Conservation (phyloP, 2,113 vertebrate genomes). For the Poeciliopsis turrubarensis region DNA sequence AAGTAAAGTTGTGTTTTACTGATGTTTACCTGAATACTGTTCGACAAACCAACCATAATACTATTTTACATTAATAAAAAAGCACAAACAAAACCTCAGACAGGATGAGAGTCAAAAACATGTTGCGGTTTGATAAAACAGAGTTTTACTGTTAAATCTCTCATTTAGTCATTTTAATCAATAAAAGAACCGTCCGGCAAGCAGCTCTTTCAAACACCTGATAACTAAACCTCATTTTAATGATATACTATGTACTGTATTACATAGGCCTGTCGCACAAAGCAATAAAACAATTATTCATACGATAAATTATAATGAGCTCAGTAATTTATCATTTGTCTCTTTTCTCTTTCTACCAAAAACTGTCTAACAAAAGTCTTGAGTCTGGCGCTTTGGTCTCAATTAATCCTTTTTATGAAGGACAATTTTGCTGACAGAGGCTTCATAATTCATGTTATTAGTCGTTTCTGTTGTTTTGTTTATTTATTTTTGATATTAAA, state of each 20-base stretch:
- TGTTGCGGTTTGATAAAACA: neutral
- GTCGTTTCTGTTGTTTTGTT: too few species aligned
- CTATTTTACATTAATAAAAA: neutral
- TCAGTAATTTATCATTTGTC: too few species aligned
- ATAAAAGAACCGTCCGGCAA: too few species aligned
- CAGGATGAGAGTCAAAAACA: neutral
- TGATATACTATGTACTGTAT: neutral
- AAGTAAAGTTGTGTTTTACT: neutral
- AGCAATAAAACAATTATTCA: too few species aligned
- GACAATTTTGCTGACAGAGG: too few species aligned
- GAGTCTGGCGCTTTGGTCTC: too few species aligned
- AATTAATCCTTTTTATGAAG: too few species aligned
- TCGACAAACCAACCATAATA: neutral
- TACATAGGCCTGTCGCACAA: neutral
- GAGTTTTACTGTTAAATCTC: neutral
- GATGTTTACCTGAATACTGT: neutral
- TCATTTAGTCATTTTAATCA: neutral
- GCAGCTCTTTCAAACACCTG: neutral
- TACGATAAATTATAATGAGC: too few species aligned
- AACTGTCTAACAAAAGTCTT: too few species aligned
- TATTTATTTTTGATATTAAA: too few species aligned
- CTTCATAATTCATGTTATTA: too few species aligned
- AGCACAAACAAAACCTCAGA: neutral
- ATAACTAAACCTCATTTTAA: neutral
- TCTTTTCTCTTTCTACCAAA: too few species aligned